phyloP scores from a whole-genome alignment of 2,888 invertebrate species.

The Habroteleia sp. region DNA sequence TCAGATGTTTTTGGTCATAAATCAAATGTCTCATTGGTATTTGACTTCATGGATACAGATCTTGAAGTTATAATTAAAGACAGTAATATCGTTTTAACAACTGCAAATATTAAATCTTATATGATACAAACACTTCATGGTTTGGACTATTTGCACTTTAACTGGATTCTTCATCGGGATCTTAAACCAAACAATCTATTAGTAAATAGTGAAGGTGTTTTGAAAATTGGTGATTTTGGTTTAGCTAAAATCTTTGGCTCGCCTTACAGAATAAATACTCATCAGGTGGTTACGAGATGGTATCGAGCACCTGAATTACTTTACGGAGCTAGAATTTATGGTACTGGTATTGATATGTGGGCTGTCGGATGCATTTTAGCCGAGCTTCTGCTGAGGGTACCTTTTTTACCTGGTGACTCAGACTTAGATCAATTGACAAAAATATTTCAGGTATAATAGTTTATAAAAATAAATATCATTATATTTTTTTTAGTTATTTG shows the following conservation, averaged over 20 bases:
- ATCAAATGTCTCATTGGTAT: constrained; percentile 98
- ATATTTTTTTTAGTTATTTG: constrained; percentile 1
- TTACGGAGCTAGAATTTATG: constrained; percentile 97
- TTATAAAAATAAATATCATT: no score
- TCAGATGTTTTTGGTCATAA: constrained; percentile 98
- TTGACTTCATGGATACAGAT: constrained; percentile 99
- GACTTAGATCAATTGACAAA: constrained; percentile 97
- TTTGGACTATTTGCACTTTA: constrained; percentile 95
- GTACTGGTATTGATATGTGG: constrained; percentile 99
- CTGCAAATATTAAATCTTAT: constrained; percentile 97
- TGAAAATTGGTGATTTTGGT: constrained; percentile 99
- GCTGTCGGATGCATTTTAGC: constrained; percentile 99
- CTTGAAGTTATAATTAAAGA: constrained; percentile 97
- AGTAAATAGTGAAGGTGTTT: constrained; percentile 93
- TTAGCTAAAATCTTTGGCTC: constrained; percentile 98
- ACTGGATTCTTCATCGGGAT: constrained; percentile 99
- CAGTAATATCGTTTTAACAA: constrained; percentile 91
- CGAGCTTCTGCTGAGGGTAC: constrained; percentile 93
- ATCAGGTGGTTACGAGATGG: constrained; percentile 98
- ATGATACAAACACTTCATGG: constrained; percentile 97
- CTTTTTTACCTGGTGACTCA: constrained; percentile 97
- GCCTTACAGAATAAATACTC: constrained; percentile 96
- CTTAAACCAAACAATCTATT: constrained; percentile 99
- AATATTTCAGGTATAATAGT: constrained; percentile 95
- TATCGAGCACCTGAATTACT: constrained; percentile 96